Evolutionary conservation across 1,140 invertebrate genomes (phyloP), one percentile per base, ranked within the genome.

Genomic region (Polyergus mexicanus): DNA sequence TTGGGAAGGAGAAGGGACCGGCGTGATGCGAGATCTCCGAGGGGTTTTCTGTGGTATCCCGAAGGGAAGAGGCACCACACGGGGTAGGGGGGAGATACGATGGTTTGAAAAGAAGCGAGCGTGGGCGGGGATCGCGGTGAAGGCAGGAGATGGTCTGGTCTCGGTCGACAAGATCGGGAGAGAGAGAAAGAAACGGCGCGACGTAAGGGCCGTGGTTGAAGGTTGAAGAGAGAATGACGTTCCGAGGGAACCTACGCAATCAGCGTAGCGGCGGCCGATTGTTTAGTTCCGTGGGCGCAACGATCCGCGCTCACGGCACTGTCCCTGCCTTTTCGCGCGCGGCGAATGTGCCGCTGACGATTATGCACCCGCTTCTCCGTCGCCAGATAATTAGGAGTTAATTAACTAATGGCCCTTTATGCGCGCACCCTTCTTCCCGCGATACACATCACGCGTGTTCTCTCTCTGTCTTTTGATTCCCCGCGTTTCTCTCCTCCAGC

Each of bases 321-420:
- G 93, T 93, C 92, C 91, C 92, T 89, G 87, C 85, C 85, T 91
- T 89, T 90, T 87, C 85, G 88, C 87, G 56, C 81, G 51, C 84
- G 88, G 87, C 86, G 35, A 83, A 91, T 54, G 19, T 87, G 86
- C 86, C 80, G 78, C 78, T 86, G 88, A 92, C 92, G 92, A 93
- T 92, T 93, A 91, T 93, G 91, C 92, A 90, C 90, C 86, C 90
- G 88, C 90, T 93, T 91, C 88, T 89, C 87, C 84, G 89, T 91
- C 86, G 86, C 75, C 89, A 91, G 91, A 93, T 94, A 94, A 94
- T 94, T 93, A 94, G 93, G 90, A 94, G 93, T 93, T 94, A 94
- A 94, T 94, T 94, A 94, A 94, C 93, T 94, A 94, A 94, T 94
- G 92, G 93, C 89, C 92, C 91, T 94, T 94, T 93, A 94, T 93